Base-by-base conservation (phyloP, 2,888 invertebrate species). In the Chelonus formosanus region DNA sequence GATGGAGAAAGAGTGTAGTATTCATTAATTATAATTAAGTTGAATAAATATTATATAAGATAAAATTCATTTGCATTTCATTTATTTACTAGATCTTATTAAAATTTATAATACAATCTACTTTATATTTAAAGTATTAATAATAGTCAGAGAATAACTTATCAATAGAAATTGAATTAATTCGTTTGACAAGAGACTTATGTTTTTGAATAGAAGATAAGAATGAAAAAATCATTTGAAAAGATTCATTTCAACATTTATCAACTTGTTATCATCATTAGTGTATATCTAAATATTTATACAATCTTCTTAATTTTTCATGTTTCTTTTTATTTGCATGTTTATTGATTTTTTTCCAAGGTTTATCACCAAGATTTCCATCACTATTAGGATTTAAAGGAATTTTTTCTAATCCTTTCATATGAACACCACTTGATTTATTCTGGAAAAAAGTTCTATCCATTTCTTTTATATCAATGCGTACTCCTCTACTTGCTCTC, bases 321-420 rank as follows among this genome's bases (percentile, higher is more conserved):
- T 92, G 91, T 81, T 96, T 97, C 74, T 95, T 94, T 79, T 92
- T 92, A 81, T 97, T 97, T 43, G 90, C 90, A 81, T 95, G 94
- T 83, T 91, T 93, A 83, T 94, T 94, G 80, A 90, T 89, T 70
- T 89, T 88, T 81, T 95, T 95, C 90, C 92, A 93, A 1, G 91
- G 91, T 78, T 93, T 91, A 34, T 85, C 86, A 4, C 81, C 70
- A 31, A 71, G 57, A 40, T 65, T 61, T 55, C 75, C 10, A 3
- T n/a, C n/a, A 10, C 7, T 10, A 8, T 5, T 31, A 10, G 48
- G 10, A 31, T 36, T 20, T 6, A 35, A n/a, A 6, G 34, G 47
- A 7, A 45, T 34, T 40, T 40, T 40, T 2, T 73, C 71, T 73
- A 85, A 86, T 31, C 87, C 87, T 78, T 87, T 86, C 0, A 86